Base-by-base conservation (phyloP, 2,888 invertebrate species). In the Hyposoter dolosus region DNA sequence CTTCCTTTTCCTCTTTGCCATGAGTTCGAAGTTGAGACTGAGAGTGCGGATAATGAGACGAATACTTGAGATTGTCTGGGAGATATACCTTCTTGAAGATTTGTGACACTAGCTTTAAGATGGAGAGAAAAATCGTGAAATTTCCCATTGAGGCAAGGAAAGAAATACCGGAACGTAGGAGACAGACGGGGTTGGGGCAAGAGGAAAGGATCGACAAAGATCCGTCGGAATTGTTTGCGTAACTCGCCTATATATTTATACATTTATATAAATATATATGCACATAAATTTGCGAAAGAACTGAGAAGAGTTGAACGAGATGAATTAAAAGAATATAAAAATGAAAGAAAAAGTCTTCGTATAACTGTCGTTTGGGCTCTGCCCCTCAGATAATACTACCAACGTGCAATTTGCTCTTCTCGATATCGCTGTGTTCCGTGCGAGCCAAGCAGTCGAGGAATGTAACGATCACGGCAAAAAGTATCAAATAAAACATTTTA, bases 31-130 rank as follows among this genome's bases (percentile, higher is more conserved):
- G 83, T 56, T 28, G 56, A 56, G 66, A 74, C 66, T 47, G 71
- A 63, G 83, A 86, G 76, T 68, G 66, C 76, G 72, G 50, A 83
- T 85, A 86, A 80, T 83, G 77, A 80, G 65, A 45, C 50, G 68
- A 80, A 76, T 71, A 80, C 84, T 80, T 47, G 53, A 65, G 40
- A 81, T 63, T 45, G 80, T 81, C 76, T 81, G 71, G 72, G 71
- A 65, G 23, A 75, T 76, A 66, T 83, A 23, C n/a, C 50, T 35
- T 43, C 28, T 71, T 66, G 40, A 77, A 53, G 68, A 84, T 69
- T 32, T 28, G 28, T 53, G 63, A 75, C 80, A 71, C 79, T 60
- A 28, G 19, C 50, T 56, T 23, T 50, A 43, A 43, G 47, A 68
- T 72, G 53, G 9, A 45, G 17, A 56, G 12, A 23, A 47, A 47